Percentiles rank a stretch among this genome's conserved stretches.
These are phyloP conservation scores for Megaleporinus macrocephalus DNA, from an alignment of 2,113 vertebrate species.

Conservation along the genomic window DNA sequence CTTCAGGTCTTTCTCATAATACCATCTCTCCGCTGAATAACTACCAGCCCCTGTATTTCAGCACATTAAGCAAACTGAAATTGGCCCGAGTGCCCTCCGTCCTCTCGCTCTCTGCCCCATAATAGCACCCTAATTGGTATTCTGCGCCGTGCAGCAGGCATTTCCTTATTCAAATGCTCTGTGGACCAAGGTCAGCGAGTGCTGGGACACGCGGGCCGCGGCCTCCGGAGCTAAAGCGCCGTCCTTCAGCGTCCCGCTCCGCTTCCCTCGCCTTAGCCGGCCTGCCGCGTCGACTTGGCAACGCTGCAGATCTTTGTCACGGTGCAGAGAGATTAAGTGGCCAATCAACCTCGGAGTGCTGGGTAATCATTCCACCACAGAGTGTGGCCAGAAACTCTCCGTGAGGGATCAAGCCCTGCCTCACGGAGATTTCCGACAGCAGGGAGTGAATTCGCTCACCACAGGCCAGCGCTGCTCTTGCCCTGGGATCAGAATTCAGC, in stretches of 20 bases:
- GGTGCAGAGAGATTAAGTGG: conserved; percentile 74
- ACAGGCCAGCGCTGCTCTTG: background rate
- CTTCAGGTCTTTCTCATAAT: conserved; percentile 17
- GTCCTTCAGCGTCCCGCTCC: conserved; percentile 21
- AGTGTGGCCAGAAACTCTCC: conserved; percentile 47
- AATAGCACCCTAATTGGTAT: conserved; percentile 57
- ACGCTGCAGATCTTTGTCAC: conserved; percentile 61
- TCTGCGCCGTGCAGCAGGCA: conserved; percentile 50
- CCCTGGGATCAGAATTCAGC: background rate
- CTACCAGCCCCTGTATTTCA: conserved; percentile 20
- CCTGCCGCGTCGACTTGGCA: conserved; percentile 66
- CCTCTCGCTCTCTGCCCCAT: conserved; percentile 39
- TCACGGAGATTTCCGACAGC: conserved; percentile 25
- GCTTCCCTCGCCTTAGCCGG: conserved; percentile 19
- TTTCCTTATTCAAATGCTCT: conserved; percentile 62
- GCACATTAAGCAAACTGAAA: conserved; percentile 32
- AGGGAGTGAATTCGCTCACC: background rate
- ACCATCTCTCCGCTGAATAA: conserved; percentile 11
- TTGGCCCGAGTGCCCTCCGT: conserved; percentile 14
- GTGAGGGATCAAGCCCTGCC: conserved; percentile 49
- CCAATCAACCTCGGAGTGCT: conserved; percentile 73
- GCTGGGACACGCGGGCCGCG: conserved; percentile 8
- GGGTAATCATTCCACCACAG: conserved; percentile 74
- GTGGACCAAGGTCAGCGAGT: conserved; percentile 60
- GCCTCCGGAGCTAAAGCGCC: background rate